Evolutionary conservation across 2,797 vertebrate species (phyloP).

Genomic region (Odontamblyopus rebecca): DNA sequence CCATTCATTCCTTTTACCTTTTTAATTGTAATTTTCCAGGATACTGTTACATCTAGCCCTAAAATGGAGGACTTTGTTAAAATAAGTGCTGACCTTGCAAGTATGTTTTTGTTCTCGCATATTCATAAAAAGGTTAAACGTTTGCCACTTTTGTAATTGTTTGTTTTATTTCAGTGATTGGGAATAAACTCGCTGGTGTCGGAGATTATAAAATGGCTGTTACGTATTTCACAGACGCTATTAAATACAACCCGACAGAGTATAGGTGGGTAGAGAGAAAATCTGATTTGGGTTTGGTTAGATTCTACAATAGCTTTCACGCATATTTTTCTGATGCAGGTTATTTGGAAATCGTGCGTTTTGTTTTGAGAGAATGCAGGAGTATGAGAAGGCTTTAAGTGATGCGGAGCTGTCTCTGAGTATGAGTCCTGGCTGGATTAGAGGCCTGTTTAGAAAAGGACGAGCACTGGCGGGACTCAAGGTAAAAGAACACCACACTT

Average conservation of each 20-base stretch:
- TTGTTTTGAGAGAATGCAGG: constrained; percentile 85
- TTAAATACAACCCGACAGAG: constrained; percentile 84
- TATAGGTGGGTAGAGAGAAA: constrained; percentile 66
- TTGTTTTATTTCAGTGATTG: constrained; percentile 63
- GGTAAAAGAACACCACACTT: constrained; percentile 65
- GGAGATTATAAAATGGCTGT: constrained; percentile 78
- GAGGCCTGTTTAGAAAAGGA: constrained; percentile 87
- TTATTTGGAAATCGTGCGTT: constrained; percentile 90
- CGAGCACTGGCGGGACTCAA: constrained; percentile 86
- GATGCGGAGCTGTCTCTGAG: constrained; percentile 82
- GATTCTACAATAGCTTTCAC: not conserved
- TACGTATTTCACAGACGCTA: constrained; percentile 81
- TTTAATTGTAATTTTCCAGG: constrained; percentile 30
- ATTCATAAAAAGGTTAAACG: not conserved
- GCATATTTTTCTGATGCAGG: constrained; percentile 57
- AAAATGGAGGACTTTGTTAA: constrained; percentile 63
- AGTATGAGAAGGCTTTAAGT: constrained; percentile 77
- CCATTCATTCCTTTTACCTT: not conserved
- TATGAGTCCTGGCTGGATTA: constrained; percentile 82
- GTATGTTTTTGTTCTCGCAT: constrained; percentile 46
- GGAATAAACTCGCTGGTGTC: constrained; percentile 73
- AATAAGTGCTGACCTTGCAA: constrained; percentile 73
- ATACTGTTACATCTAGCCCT: constrained; percentile 3
- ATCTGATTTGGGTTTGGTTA: not conserved
- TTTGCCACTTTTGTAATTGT: not conserved